Conservation (phyloP, 2,888 invertebrate species). For the Pammene aurita region DNA sequence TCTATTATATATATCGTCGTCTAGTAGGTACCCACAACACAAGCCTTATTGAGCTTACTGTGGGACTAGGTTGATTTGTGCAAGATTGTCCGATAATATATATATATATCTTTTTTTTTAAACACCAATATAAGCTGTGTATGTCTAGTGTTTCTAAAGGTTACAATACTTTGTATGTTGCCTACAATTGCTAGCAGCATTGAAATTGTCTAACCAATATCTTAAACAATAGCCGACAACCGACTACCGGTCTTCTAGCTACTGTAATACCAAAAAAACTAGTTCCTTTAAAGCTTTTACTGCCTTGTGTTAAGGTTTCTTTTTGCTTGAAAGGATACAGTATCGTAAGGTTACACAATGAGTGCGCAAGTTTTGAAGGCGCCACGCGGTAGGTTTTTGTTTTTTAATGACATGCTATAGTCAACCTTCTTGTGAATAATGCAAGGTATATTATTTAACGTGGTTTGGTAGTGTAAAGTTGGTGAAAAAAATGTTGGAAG, state of each 20-base stretch:
- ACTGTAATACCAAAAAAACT: constrained; percentile 10
- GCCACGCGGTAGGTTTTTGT: constrained; percentile 39
- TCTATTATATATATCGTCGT: no score
- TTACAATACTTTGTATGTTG: no score
- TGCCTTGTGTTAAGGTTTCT: neutral
- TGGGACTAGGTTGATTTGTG: no score
- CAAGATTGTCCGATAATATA: no score
- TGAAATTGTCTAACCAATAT: neutral
- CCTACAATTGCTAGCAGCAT: no score
- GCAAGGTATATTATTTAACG: neutral
- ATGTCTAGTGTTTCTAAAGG: no score
- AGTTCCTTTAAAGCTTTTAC: neutral
- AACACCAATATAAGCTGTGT: no score
- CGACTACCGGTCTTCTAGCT: constrained; percentile 38
- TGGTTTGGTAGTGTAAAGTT: neutral
- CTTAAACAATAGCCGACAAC: constrained; percentile 29
- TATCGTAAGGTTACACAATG: constrained; percentile 28
- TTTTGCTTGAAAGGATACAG: constrained; percentile 8
- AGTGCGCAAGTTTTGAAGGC: constrained; percentile 39
- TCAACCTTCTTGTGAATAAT: neutral
- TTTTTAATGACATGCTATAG: constrained; percentile 1
- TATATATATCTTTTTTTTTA: no score
- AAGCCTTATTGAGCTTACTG: no score
- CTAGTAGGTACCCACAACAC: no score
- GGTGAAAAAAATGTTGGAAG: constrained; percentile 27